phyloP scores from a whole-genome alignment of 2,797 vertebrate species.

The Hephaestus fuliginosus region DNA sequence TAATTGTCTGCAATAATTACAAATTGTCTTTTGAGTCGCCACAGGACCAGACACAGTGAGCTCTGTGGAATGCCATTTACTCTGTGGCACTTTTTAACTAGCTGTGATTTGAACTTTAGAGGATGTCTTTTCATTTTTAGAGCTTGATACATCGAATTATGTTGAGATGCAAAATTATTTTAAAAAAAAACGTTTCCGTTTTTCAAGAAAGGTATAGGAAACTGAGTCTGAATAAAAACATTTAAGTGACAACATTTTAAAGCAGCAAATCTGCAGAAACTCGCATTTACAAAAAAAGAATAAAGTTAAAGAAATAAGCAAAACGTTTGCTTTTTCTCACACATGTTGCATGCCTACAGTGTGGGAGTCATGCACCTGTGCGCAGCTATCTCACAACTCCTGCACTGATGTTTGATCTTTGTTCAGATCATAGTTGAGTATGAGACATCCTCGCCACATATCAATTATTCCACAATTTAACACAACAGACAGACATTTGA shows the following conservation, averaged over 20 bases:
- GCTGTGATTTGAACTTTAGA: constrained; percentile 6
- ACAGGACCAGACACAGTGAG: constrained; percentile 18
- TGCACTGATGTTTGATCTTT: constrained; percentile 60
- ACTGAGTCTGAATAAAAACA: background rate
- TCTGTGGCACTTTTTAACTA: constrained; percentile 13
- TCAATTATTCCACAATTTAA: constrained; percentile 77
- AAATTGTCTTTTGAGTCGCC: constrained; percentile 76
- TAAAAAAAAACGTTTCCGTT: background rate
- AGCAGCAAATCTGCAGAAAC: background rate
- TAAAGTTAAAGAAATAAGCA: background rate
- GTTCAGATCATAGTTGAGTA: constrained; percentile 51
- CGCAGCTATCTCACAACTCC: constrained; percentile 40
- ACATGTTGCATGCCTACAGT: constrained; percentile 23
- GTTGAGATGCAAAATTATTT: background rate
- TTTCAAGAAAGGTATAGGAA: background rate
- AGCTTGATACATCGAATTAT: background rate
- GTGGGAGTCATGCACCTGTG: constrained; percentile 53
- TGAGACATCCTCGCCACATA: constrained; percentile 68
- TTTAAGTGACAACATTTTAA: background rate
- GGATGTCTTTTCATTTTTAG: background rate
- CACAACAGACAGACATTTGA: constrained; percentile 70
- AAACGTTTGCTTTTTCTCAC: constrained; percentile 12
- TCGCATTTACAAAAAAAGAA: background rate
- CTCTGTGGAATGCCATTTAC: constrained; percentile 35
- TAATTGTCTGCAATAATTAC: constrained; percentile 82